Evolutionary conservation across 2,888 invertebrate genomes (phyloP).

Genomic region (Acrobasis consociella): DNA sequence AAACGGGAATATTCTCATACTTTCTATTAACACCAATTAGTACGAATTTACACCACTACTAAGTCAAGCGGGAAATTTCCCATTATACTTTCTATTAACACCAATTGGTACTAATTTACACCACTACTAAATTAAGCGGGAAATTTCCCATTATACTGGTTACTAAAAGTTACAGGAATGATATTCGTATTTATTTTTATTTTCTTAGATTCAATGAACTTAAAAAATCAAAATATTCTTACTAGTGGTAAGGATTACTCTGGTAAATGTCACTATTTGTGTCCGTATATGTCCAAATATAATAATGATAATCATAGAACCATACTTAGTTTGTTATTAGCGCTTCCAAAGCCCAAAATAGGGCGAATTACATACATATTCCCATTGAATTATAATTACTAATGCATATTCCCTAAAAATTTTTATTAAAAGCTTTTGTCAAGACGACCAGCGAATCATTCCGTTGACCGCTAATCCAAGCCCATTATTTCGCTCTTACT

Average conservation of each 20-base stretch:
- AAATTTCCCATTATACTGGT: too few species aligned
- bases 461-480: neutral
- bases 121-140: too few species aligned
- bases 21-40: neutral
- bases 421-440: neutral
- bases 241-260: neutral
- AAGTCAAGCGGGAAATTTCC: neutral
- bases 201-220: too few species aligned
- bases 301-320: neutral
- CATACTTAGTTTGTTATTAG: neutral
- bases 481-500: neutral
- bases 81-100: neutral
- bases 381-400: too few species aligned
- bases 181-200: too few species aligned
- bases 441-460: slow-evolving; percentile 10
- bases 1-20: neutral
- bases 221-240: neutral
- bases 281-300: neutral
- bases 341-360: neutral
- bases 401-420: too few species aligned
- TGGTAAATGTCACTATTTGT: too few species aligned
- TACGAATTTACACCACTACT: too few species aligned
- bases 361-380: too few species aligned
- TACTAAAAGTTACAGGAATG: too few species aligned
- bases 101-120: too few species aligned